Evolutionary conservation across 2,113 vertebrate genomes (phyloP).

Genomic region (Scophthalmus maximus): DNA sequence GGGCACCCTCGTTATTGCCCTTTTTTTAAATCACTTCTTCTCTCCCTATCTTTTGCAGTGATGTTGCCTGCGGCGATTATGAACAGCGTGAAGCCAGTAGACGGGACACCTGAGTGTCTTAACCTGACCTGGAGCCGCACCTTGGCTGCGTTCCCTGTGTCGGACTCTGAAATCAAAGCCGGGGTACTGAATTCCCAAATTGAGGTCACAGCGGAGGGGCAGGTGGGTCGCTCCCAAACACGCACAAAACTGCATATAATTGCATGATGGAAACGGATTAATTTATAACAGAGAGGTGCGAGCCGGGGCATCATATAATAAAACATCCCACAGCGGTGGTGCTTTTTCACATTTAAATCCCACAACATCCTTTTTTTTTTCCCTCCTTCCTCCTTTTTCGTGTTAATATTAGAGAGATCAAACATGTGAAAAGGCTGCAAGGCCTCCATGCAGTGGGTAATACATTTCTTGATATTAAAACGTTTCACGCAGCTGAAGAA

Average conservation of each 20-base stretch:
- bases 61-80: slow-evolving; percentile 86
- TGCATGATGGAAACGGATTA: no score
- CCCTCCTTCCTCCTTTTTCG: background rate
- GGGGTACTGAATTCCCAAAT: slow-evolving; percentile 68
- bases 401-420: background rate
- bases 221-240: slow-evolving; percentile 49
- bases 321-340: background rate
- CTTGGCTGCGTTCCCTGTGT: background rate
- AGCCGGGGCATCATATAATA: background rate
- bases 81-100: slow-evolving; percentile 72
- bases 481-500: no score
- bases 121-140: slow-evolving; percentile 81
- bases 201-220: slow-evolving; percentile 35
- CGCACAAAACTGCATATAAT: background rate
- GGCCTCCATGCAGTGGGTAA: background rate
- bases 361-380: background rate
- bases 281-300: no score
- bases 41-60: slow-evolving; percentile 61
- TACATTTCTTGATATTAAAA: background rate
- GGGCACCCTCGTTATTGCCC: background rate
- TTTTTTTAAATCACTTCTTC: background rate
- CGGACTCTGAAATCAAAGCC: slow-evolving; percentile 54
- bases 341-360: background rate
- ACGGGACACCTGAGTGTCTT: slow-evolving; percentile 83
- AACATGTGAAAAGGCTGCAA: background rate